Conservation (phyloP, 2,888 invertebrate species). For the Hirtodrosophila duncani region DNA sequence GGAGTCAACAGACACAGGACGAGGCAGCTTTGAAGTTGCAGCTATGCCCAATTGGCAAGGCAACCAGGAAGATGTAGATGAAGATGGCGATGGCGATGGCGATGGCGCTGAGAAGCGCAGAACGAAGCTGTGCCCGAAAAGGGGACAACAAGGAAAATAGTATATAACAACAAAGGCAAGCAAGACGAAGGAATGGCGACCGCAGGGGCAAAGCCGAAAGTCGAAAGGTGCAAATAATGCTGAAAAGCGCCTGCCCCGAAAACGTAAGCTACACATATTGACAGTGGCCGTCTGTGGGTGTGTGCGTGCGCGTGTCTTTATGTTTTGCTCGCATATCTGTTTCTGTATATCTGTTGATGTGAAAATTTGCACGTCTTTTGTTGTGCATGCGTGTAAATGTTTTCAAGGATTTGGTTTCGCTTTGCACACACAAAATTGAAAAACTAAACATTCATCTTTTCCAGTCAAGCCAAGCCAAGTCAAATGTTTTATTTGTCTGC, state of each 20-base stretch:
- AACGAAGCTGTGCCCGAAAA: slow-evolving; percentile 36
- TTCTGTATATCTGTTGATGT: slow-evolving; percentile 58
- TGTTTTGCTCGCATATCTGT: slow-evolving; percentile 1
- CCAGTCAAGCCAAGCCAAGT: slow-evolving; percentile 54
- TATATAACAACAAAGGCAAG: slow-evolving; percentile 1
- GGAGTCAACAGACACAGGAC: slow-evolving; percentile 27
- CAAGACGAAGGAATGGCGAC: slow-evolving; percentile 7
- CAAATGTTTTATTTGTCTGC: slow-evolving; percentile 66
- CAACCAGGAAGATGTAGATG: too few relatives aligned
- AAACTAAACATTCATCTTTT: slow-evolving; percentile 65
- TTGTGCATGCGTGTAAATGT: slow-evolving; percentile 72
- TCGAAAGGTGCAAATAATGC: slow-evolving; percentile 67
- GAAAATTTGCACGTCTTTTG: slow-evolving; percentile 73
- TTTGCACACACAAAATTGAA: slow-evolving; percentile 53
- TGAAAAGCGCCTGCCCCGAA: slow-evolving; percentile 44
- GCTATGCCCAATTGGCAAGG: slow-evolving; percentile 9
- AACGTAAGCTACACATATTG: slow-evolving; percentile 64
- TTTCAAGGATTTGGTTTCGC: slow-evolving; percentile 61
- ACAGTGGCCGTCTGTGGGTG: slow-evolving; percentile 29
- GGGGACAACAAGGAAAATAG: slow-evolving; percentile 21
- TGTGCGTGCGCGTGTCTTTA: slow-evolving; percentile 20
- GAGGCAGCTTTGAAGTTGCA: slow-evolving; percentile 15
- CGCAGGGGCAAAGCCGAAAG: slow-evolving; percentile 8
- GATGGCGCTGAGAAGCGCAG: too few relatives aligned
- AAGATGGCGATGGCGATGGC: slow-evolving; percentile 30